These are phyloP conservation scores for Brachyhypopomus occidentalis DNA, from an alignment of 2,113 vertebrate genomes.

Conservation along the genomic window DNA sequence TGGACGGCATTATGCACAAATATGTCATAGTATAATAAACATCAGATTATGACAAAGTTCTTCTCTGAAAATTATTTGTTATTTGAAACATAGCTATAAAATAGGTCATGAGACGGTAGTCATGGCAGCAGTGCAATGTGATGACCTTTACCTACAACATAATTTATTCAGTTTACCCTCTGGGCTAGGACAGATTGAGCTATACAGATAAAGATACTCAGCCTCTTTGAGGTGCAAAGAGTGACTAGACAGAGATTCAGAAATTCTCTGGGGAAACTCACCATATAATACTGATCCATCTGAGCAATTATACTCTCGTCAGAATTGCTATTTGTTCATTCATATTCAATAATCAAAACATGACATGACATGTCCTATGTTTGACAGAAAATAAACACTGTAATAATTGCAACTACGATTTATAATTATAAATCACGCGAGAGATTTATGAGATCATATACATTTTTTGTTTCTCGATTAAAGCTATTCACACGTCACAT, in stretches of 20 bases:
- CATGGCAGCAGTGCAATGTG: neutral
- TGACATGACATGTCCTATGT: neutral
- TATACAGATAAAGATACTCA: neutral
- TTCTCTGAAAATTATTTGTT: neutral
- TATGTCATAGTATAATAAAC: neutral
- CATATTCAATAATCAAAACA: neutral
- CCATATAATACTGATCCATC: neutral
- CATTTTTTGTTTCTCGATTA: neutral
- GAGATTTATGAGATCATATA: neutral
- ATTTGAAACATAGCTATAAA: neutral
- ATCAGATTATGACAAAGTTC: neutral
- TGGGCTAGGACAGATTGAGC: neutral
- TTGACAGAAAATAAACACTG: neutral
- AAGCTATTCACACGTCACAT: slow-evolving; percentile 7
- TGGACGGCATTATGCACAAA: neutral
- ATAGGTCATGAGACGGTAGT: neutral
- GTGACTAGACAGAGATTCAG: neutral
- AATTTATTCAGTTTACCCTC: neutral
- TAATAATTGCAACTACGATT: neutral
- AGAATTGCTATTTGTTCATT: neutral
- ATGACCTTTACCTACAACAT: neutral
- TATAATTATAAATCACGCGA: neutral
- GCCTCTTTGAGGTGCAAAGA: neutral
- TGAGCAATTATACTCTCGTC: no score
- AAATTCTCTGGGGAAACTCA: neutral